Base-by-base conservation (phyloP, 2,797 vertebrate species). In the Alauda arvensis region DNA sequence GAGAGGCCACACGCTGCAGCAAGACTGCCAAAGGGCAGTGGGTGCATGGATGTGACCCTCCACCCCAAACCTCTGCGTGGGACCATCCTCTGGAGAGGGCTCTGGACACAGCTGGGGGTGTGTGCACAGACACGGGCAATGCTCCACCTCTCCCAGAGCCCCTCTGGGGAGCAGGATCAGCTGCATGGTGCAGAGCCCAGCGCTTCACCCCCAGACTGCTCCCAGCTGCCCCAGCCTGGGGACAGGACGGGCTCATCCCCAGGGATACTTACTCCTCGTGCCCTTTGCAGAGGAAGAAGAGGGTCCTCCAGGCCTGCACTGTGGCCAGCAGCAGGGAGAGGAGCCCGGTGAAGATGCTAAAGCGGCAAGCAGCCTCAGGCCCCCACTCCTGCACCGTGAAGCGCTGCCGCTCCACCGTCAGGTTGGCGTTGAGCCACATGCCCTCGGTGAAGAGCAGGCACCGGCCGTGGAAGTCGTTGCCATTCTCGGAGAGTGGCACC, bases 311-410 rank as follows among this genome's bases (percentile, higher is more conserved):
- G 63, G 99, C 98, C 97, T 99, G 99, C 92, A 98, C 97, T 24
- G 98, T 99, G 92, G 99, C 98, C 90, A 99, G 96, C 93, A 99
- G 96, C 93, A 99, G 97, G 33, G 98, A 99, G 23, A 98, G 98
- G 87, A 99, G 97, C 79, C 98, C 97, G 74, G 98, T 98, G 91
- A 98, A 98, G 94, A 99, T 98, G 98, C 98, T 96, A 97, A 99
- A 99, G 96, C 98, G 98, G 97, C 99, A 99, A 95, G 98, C 98
- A 8, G 98, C 98, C 95, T 98, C 97, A 3, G 98, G 97, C 82
- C 99, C 99, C 99, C 99, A 99, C 96, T 99, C 98, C 95, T 99
- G 98, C 96, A 99, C 98, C 8, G 99, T 97, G 97, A 99, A 99
- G 94, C 98, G 98, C 96, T 98, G 98, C 95, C 98, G 97, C 86